Evolutionary conservation across 2,888 invertebrate genomes (phyloP), one percentile per base, ranked within the genome.

Genomic region (Mamestra brassicae): DNA sequence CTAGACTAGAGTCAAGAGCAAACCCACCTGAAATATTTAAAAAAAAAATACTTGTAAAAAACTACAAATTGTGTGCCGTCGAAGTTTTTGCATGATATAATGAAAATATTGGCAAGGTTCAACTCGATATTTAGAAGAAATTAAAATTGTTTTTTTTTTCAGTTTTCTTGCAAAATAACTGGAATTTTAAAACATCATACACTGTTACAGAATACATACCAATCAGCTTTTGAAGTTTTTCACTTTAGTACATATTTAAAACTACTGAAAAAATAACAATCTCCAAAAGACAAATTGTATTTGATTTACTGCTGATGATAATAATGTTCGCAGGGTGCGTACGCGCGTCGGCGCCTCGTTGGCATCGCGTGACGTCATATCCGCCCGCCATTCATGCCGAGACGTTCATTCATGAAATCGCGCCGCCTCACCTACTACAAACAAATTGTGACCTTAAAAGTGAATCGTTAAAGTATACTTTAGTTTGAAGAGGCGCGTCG

Each of bases 341-440:
- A 91, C 89, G 91, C 92, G 93, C 91, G 76, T 84, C 74, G 91
- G 89, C 92, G 91, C 84, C 80, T 84, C 81, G 73, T 73, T 83
- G 81, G 91, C 91, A 87, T 87, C 82, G 86, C 78, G 85, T 94
- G 91, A 94, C 91, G 95, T 94, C 94, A 95, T 89, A 89, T 93
- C 93, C 94, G 92, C 89, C 87, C 86, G 89, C 92, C 93, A 94
- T 94, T 94, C 93, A 92, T 88, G 78, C 89, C 87, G 84, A 89
- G 88, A 86, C 88, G 89, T 90, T 91, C 95, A 95, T 95, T 95
- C 95, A 95, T 95, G 90, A 94, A 91, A 89, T 82, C 78, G 84
- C 80, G 76, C 77, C 69, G 66, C 54, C 69, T 42, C 65, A 55
- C 67, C 52, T 58, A 42, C 52, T 17, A 13, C 75, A 84, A 76